Percentiles rank a stretch among this genome's conserved stretches.
phyloP scores from a whole-genome alignment of 2,113 vertebrate species.

The Eupsittula cactorum region DNA sequence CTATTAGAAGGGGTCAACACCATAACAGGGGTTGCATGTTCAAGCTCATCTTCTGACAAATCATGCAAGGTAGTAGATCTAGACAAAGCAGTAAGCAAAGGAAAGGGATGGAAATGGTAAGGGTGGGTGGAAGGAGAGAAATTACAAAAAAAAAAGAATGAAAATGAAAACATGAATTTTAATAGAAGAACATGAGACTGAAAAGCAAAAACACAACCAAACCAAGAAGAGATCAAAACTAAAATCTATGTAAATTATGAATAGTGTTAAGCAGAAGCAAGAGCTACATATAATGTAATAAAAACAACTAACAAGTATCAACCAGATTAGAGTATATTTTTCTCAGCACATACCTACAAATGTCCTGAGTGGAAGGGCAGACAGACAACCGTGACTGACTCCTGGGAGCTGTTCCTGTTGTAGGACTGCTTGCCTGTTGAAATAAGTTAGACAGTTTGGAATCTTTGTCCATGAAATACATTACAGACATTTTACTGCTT shows the following conservation, averaged over 20 bases:
- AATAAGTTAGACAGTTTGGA: conserved; percentile 82
- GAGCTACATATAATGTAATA: neutral
- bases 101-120: conserved; percentile 71
- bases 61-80: conserved; percentile 81
- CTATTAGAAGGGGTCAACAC: conserved; percentile 74
- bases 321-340: neutral
- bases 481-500: conserved; percentile 76
- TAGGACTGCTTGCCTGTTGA: conserved; percentile 92
- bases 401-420: conserved; percentile 81
- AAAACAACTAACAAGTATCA: neutral
- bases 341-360: conserved; percentile 86
- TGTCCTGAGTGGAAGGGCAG: conserved; percentile 91
- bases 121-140: conserved; percentile 51
- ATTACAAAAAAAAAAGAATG: conserved; percentile 41
- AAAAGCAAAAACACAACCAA: conserved; percentile 31
- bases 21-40: conserved; percentile 73
- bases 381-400: conserved; percentile 85
- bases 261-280: conserved; percentile 44
- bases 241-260: neutral
- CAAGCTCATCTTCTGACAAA: conserved; percentile 83
- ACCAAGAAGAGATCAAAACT: neutral
- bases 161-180: conserved; percentile 65
- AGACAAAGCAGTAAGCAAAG: conserved; percentile 70
- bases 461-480: conserved; percentile 82
- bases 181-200: conserved; percentile 54